Percentiles rank a stretch among this genome's conserved stretches.
Conservation (phyloP, 2,113 vertebrate genomes). For the Bufo bufo region DNA sequence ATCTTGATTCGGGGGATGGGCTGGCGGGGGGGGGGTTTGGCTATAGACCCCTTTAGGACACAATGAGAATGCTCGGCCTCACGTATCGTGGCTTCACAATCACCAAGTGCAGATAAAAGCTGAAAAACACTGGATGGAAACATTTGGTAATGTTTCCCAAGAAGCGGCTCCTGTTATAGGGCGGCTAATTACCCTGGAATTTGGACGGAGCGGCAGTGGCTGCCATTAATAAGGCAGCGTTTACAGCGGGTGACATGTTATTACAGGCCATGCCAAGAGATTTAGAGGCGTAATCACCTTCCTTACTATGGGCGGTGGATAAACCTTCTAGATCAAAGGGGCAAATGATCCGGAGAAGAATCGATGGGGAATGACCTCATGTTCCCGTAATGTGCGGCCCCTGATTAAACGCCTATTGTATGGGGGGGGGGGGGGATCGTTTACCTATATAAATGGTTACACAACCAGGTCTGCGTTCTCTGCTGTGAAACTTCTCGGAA, state of each 20-base stretch:
- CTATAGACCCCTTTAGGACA: background rate
- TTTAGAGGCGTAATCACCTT: constrained; percentile 24
- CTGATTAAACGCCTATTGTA: background rate
- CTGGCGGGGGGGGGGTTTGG: background rate
- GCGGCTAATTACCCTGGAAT: constrained; percentile 35
- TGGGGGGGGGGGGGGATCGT: background rate
- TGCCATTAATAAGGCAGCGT: constrained; percentile 41
- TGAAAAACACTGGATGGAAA: constrained; percentile 38
- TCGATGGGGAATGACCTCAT: constrained; percentile 13
- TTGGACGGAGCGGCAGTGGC: background rate
- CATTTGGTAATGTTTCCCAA: constrained; percentile 48
- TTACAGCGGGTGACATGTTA: constrained; percentile 45
- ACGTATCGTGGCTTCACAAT: background rate
- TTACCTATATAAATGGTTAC: background rate
- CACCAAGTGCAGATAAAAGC: constrained; percentile 32
- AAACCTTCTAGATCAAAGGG: constrained; percentile 15
- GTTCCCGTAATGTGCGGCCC: background rate
- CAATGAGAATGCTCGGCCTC: background rate
- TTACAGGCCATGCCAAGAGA: constrained; percentile 27
- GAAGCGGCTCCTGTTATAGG: background rate
- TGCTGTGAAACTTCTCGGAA: background rate
- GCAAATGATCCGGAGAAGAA: background rate
- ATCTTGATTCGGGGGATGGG: background rate
- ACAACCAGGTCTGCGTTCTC: background rate
- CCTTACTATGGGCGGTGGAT: constrained; percentile 23